Conservation (phyloP, 2,113 vertebrate genomes). For the Aspidoscelis tigris region DNA sequence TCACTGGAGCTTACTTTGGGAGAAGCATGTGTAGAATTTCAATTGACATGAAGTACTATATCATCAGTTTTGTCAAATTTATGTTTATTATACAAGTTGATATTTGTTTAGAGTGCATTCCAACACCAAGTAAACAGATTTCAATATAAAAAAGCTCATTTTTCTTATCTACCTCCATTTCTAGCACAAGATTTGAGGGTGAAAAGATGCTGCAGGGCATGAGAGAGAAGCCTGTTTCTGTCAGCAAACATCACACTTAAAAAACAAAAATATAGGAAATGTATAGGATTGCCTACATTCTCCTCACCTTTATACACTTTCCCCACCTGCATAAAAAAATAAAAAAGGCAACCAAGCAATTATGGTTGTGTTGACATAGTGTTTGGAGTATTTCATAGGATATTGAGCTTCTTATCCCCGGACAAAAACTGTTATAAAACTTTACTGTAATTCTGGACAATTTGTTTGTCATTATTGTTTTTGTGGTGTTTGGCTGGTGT, state of each 20-base stretch:
- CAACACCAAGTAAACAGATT: too few relatives aligned
- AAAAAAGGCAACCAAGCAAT: slow-evolving; percentile 24
- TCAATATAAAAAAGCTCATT: too few relatives aligned
- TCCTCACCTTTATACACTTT: background rate
- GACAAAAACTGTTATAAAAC: slow-evolving; percentile 41
- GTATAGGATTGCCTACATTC: background rate
- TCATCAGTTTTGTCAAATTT: slow-evolving; percentile 27
- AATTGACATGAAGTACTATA: slow-evolving; percentile 6
- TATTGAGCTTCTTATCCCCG: slow-evolving; percentile 47
- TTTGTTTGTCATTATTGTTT: slow-evolving; percentile 50
- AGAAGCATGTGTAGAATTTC: background rate
- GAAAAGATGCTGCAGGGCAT: too few relatives aligned
- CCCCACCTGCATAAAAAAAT: slow-evolving; percentile 47
- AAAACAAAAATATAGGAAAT: too few relatives aligned
- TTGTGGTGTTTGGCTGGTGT: slow-evolving; percentile 60
- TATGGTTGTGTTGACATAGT: slow-evolving; percentile 9
- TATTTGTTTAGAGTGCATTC: slow-evolving; percentile 1
- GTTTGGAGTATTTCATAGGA: slow-evolving; percentile 40
- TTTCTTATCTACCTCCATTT: too few relatives aligned
- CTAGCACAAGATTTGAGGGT: too few relatives aligned
- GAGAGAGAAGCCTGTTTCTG: too few relatives aligned
- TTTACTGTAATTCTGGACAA: slow-evolving; percentile 30
- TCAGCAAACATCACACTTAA: too few relatives aligned
- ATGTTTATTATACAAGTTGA: slow-evolving; percentile 7
- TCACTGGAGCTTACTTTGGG: background rate